phyloP scores from a whole-genome alignment of 2,888 invertebrate species.

The Leptinotarsa haldemani region DNA sequence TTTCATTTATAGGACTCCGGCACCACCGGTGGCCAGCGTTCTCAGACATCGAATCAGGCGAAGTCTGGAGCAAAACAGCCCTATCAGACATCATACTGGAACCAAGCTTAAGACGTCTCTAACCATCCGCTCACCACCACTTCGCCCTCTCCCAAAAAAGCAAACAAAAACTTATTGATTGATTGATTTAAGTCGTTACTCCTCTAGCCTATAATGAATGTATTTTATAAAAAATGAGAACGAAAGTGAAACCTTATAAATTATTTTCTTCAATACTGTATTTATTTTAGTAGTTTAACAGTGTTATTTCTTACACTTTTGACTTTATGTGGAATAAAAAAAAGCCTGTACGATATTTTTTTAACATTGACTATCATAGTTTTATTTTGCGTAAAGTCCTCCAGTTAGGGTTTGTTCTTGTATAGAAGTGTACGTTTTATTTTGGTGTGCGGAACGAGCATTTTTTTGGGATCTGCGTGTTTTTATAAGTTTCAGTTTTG shows the following conservation, averaged over 20 bases:
- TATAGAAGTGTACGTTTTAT: constrained; percentile 35
- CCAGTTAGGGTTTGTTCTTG: constrained; percentile 31
- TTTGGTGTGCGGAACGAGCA: constrained; percentile 30
- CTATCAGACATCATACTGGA: constrained; percentile 75
- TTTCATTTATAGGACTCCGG: constrained; percentile 70
- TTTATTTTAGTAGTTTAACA: constrained; percentile 50
- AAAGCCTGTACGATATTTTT: constrained; percentile 51
- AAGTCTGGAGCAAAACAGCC: constrained; percentile 71
- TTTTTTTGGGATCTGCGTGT: constrained; percentile 31
- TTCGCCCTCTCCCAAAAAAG: constrained; percentile 44
- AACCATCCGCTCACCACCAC: constrained; percentile 53
- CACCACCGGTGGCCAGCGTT: constrained; percentile 63
- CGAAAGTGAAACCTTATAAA: constrained; percentile 51
- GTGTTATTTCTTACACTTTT: constrained; percentile 46
- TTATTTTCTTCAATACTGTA: constrained; percentile 52
- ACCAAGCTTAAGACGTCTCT: constrained; percentile 68
- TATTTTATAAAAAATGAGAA: constrained; percentile 46
- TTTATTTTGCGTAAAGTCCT: constrained; percentile 41
- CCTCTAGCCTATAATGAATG: constrained; percentile 47
- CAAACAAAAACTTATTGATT: constrained; percentile 35
- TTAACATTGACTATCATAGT: constrained; percentile 40
- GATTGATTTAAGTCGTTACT: constrained; percentile 48
- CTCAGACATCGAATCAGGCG: constrained; percentile 69
- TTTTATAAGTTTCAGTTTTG: constrained; percentile 31
- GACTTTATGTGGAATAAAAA: constrained; percentile 53